Evolutionary conservation across 1,140 invertebrate species (phyloP), one percentile per base, ranked within the genome.

Genomic region (Spodoptera frugiperda): DNA sequence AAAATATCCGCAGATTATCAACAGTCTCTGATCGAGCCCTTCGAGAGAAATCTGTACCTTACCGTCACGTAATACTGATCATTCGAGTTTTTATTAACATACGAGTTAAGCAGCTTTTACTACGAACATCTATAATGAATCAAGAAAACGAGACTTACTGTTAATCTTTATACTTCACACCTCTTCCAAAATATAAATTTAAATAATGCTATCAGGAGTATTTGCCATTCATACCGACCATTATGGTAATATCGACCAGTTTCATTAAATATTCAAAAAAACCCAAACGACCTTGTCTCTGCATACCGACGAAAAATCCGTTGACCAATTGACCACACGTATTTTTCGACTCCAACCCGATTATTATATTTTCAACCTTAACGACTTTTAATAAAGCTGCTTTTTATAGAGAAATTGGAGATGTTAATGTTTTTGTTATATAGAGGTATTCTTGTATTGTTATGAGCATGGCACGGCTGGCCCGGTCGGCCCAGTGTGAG

Each of bases 1-100:
- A 78, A 77, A 81, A 72, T 78, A 76, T 76, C 71, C 51, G 49
- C 78, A 53, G 72, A 75, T 78, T 78, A 77, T 63, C 61, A 17
- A 57, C 59, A n/a, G 53, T 15, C 49, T 59, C 44, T 46, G 6
- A 21, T 53, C 46, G 17, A 53, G 72, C 76, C 79, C 76, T 80
- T 67, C 1, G 25, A 55, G 75, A 78, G 78, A 82, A 82, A 82
- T 78, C 77, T 65, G 59, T 57, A 68, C 63, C 15, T 80, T 48
- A 21, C 15, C 25, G 9, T 21, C n/a, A 65, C 65, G 39, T 70
- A 73, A 72, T 59, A 72, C 46, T 61, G 6, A 57, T 33, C 53
- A 53, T 21, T 39, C 76, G 14, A 78, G 25, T 78, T 72, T 53
- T 73, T 68, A 68, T 67, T 54, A 49, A 39, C 17, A 70, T 65